These are phyloP conservation scores for Danio jaintianensis DNA, from an alignment of 2,797 vertebrate species.

Conservation along the genomic window DNA sequence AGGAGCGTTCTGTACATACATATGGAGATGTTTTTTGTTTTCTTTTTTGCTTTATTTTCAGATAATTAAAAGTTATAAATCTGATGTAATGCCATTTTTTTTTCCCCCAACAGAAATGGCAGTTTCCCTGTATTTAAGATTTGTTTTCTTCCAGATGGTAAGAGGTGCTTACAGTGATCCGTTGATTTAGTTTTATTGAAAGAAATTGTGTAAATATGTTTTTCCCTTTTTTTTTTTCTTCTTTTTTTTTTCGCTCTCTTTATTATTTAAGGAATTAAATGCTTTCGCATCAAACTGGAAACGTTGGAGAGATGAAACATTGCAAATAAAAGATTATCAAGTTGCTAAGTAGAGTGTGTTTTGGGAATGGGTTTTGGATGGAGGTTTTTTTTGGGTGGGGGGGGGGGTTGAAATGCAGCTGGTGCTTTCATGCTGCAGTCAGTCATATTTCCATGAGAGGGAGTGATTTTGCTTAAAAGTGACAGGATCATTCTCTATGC, in stretches of 20 bases:
- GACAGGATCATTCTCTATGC: background rate
- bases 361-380: constrained; percentile 6
- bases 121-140: constrained; percentile 81
- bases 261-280: constrained; percentile 91
- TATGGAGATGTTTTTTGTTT: constrained; percentile 60
- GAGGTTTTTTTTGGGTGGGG: background rate
- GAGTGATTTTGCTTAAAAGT: background rate
- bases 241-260: constrained; percentile 83
- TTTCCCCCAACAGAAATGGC: constrained; percentile 74
- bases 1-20: constrained; percentile 85
- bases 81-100: constrained; percentile 82
- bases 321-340: constrained; percentile 85
- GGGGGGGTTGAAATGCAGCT: background rate
- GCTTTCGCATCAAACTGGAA: constrained; percentile 94
- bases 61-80: constrained; percentile 72
- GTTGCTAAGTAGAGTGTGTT: constrained; percentile 70
- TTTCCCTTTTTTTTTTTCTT: constrained; percentile 71
- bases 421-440: background rate
- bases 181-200: constrained; percentile 88
- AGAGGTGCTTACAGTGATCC: constrained; percentile 90
- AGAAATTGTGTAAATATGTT: constrained; percentile 87
- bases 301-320: constrained; percentile 81
- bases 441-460: background rate
- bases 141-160: constrained; percentile 78
- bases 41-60: constrained; percentile 79